These are phyloP conservation scores for Apogon hyalosoma DNA, from an alignment of 2,797 vertebrate genomes.

Conservation along the genomic window DNA sequence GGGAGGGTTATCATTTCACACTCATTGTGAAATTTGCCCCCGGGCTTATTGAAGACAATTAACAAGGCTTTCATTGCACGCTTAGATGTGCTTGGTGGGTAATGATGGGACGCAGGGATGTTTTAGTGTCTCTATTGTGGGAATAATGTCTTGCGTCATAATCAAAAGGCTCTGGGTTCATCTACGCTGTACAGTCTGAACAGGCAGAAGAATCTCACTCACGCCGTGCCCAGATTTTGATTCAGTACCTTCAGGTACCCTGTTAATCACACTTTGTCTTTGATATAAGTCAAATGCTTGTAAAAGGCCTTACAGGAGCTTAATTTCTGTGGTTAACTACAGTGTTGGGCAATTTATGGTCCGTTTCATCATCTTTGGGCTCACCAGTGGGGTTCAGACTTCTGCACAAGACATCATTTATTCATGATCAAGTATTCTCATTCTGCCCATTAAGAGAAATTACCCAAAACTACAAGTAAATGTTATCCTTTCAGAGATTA, in stretches of 20 bases:
- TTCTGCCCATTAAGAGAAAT: slow-evolving; percentile 61
- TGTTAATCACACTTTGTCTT: slow-evolving; percentile 18
- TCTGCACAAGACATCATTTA: slow-evolving; percentile 1
- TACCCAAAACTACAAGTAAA: slow-evolving; percentile 54
- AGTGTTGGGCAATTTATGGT: slow-evolving; percentile 34
- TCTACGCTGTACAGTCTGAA: not conserved
- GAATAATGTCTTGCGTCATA: slow-evolving; percentile 4
- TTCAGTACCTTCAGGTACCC: not conserved
- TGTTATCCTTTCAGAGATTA: slow-evolving; percentile 48
- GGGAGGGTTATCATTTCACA: not conserved
- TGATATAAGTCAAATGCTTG: slow-evolving; percentile 31
- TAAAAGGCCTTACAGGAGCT: slow-evolving; percentile 9
- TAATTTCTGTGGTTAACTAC: slow-evolving; percentile 28
- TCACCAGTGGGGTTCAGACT: slow-evolving; percentile 10
- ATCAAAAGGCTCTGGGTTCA: too few species aligned
- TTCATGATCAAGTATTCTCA: slow-evolving; percentile 18
- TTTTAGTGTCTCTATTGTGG: slow-evolving; percentile 36
- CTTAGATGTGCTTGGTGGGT: slow-evolving; percentile 40
- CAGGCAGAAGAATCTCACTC: not conserved
- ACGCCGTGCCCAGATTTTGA: not conserved
- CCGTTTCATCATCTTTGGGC: slow-evolving; percentile 55
- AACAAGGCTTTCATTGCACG: slow-evolving; percentile 36
- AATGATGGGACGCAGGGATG: slow-evolving; percentile 35
- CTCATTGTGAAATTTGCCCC: not conserved
- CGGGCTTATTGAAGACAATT: slow-evolving; percentile 27